These are phyloP conservation scores for Ageneiosus marmoratus DNA, from an alignment of 2,113 vertebrate species.

Conservation along the genomic window DNA sequence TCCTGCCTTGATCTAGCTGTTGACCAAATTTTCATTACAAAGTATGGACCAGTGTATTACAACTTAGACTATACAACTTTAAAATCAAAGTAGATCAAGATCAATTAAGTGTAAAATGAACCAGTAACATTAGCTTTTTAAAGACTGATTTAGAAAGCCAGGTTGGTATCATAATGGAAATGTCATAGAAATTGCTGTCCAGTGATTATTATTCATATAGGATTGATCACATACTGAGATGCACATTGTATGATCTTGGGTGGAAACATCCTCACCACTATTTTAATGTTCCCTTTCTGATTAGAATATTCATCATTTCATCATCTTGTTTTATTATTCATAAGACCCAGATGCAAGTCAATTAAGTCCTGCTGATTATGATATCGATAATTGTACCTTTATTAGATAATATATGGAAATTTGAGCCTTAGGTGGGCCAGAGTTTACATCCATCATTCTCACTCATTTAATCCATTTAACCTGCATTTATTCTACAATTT, in stretches of 20 bases:
- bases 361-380: constrained; percentile 50
- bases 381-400: constrained; percentile 48
- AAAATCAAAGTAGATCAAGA: no score
- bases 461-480: constrained; percentile 44
- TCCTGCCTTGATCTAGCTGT: background rate
- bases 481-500: constrained; percentile 39
- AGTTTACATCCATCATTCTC: constrained; percentile 45
- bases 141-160: background rate
- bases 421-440: constrained; percentile 41
- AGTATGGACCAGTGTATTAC: no score
- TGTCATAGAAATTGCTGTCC: background rate
- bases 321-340: constrained; percentile 56
- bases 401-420: constrained; percentile 59
- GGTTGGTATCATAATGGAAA: background rate
- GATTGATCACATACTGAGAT: background rate
- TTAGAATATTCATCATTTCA: constrained; percentile 52
- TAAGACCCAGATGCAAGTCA: constrained; percentile 53
- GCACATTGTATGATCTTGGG: background rate
- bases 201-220: background rate
- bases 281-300: constrained; percentile 38
- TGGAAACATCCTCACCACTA: background rate
- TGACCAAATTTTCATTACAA: no score
- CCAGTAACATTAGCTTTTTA: background rate
- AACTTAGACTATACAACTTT: no score
- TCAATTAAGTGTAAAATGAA: background rate